Percentiles rank a stretch among this genome's conserved stretches.
These are phyloP conservation scores for Dicycla oo DNA, from an alignment of 2,888 invertebrate species.

Conservation along the genomic window DNA sequence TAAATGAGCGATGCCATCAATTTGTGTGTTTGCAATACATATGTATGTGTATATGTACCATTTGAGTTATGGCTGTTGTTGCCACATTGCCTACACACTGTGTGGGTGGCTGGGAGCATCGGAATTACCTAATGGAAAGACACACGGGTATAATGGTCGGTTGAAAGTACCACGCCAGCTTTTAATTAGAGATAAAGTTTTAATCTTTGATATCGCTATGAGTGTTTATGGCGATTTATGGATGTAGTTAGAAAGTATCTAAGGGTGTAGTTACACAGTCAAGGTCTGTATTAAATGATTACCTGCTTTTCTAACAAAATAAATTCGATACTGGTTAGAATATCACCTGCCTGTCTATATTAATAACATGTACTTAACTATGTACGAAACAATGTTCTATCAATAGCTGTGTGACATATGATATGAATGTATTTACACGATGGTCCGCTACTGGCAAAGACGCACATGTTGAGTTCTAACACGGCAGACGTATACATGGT, in stretches of 20 bases:
- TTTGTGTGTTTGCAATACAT: conserved; percentile 13
- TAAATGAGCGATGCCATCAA: conserved; percentile 23
- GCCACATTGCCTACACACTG: background rate
- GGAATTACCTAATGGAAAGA: conserved; percentile 42
- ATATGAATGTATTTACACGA: background rate
- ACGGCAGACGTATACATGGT: background rate
- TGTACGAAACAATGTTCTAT: conserved; percentile 2
- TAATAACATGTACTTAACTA: background rate
- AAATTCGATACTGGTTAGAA: background rate
- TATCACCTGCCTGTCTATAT: background rate
- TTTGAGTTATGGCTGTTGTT: background rate
- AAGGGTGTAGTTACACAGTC: background rate
- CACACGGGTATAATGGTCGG: conserved; percentile 18
- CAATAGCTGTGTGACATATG: conserved; percentile 22
- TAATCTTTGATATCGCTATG: conserved; percentile 32
- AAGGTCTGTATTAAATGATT: too few species aligned
- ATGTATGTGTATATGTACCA: conserved; percentile 4
- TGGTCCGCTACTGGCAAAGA: conserved; percentile 25
- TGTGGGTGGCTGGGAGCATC: conserved; percentile 7
- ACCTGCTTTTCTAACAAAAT: background rate
- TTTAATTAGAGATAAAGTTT: conserved; percentile 50
- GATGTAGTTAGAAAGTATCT: background rate
- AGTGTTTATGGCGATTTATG: conserved; percentile 17
- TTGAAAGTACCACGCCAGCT: conserved; percentile 10
- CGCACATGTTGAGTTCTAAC: conserved; percentile 21